Percentiles rank a stretch among this genome's conserved stretches.
These are phyloP conservation scores for Nesometra sesokonis DNA, from an alignment of 35 echinoderm and acorn worm genomes.

Conservation along the genomic window DNA sequence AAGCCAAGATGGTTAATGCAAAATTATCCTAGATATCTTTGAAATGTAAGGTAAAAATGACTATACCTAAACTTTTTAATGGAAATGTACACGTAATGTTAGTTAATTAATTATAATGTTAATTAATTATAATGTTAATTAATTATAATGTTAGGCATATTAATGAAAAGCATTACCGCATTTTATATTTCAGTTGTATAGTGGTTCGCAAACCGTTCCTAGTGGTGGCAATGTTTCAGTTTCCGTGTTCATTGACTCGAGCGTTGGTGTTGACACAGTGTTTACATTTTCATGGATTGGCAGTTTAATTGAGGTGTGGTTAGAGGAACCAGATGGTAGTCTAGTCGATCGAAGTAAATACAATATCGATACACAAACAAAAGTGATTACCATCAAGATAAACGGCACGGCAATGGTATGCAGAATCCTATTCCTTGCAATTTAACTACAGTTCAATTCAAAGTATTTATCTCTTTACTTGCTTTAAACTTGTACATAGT, in stretches of 20 bases:
- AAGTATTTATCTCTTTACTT: too few species aligned
- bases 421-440: too few species aligned
- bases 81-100: too few species aligned
- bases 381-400: slow-evolving; percentile 23
- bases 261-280: slow-evolving; percentile 7
- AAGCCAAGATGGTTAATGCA: too few species aligned
- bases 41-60: too few species aligned
- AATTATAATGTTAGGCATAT: too few species aligned
- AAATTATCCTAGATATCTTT: too few species aligned
- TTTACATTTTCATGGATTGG: slow-evolving; percentile 26
- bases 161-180: background rate
- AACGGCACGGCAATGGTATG: slow-evolving; percentile 22
- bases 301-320: background rate
- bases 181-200: slow-evolving; percentile 19
- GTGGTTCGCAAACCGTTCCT: background rate
- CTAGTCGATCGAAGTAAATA: background rate
- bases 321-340: background rate
- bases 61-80: too few species aligned
- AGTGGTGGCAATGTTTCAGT: background rate
- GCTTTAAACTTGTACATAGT: too few species aligned
- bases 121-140: too few species aligned
- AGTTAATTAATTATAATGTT: too few species aligned
- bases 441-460: too few species aligned
- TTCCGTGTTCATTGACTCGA: slow-evolving; percentile 15
- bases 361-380: background rate